Percentiles rank a stretch among this genome's conserved stretches.
Evolutionary conservation across 2,113 vertebrate genomes (phyloP).

Genomic region (Spilogale gracilis): DNA sequence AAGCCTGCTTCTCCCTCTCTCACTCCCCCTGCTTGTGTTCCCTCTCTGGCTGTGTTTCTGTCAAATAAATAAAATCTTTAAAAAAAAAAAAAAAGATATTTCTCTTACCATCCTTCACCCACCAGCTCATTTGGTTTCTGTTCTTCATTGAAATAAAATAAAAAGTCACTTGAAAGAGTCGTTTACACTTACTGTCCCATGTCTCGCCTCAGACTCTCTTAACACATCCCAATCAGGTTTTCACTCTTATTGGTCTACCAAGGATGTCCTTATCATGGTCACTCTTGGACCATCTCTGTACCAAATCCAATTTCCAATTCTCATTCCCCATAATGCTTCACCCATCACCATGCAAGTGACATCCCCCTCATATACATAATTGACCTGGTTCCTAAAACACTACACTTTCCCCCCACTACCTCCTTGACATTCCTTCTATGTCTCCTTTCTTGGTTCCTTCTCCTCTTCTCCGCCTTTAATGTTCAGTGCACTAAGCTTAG

Average conservation of each 20-base stretch:
- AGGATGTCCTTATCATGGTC: neutral
- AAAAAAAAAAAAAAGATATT: too few relatives aligned
- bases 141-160: neutral
- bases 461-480: neutral
- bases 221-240: neutral
- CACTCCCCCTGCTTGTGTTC: too few relatives aligned
- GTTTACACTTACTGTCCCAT: neutral
- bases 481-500: neutral
- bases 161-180: neutral
- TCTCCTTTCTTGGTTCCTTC: neutral
- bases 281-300: neutral
- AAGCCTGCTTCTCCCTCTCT: too few relatives aligned
- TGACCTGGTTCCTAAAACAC: neutral
- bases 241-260: neutral
- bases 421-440: neutral
- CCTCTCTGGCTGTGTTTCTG: too few relatives aligned
- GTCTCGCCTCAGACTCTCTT: neutral
- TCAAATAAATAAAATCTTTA: too few relatives aligned
- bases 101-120: neutral
- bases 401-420: fast-evolving
- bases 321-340: neutral
- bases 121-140: neutral
- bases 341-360: too few relatives aligned
- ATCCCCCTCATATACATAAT: neutral
- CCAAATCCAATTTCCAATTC: neutral